Evolutionary conservation across 2,113 vertebrate species (phyloP).

Genomic region (Anhinga anhinga): DNA sequence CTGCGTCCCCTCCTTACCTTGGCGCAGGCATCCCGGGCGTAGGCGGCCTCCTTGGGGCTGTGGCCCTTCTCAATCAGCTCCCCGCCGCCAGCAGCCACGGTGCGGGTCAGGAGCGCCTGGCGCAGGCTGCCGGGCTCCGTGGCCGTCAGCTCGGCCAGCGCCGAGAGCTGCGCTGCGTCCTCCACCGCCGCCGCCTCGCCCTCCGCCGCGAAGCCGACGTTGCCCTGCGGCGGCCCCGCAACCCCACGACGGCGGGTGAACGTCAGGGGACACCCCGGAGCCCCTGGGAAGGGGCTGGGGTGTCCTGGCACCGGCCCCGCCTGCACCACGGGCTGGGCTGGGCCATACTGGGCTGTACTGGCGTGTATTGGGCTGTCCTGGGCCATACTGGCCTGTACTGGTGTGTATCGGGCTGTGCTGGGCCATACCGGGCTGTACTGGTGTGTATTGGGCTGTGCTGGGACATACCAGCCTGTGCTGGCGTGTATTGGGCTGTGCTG

Average conservation of each 20-base stretch:
- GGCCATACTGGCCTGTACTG: not conserved
- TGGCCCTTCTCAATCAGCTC: conserved; percentile 91
- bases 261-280: not conserved
- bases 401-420: not conserved
- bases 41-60: conserved; percentile 81
- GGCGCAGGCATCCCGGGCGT: conserved; percentile 87
- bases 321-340: accelerated
- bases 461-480: accelerated
- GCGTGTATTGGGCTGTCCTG: not conserved
- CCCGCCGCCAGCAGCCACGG: conserved; percentile 85
- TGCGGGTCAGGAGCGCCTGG: conserved; percentile 82
- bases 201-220: conserved; percentile 74
- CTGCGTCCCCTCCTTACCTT: conserved; percentile 73
- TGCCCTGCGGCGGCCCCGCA: conserved; percentile 74
- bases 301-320: not conserved
- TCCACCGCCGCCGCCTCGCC: conserved; percentile 69
- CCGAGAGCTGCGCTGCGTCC: conserved; percentile 20
- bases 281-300: no score
- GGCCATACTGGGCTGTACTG: not conserved
- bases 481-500: not conserved
- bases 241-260: accelerated
- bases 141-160: conserved; percentile 75
- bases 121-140: conserved; percentile 58
- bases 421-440: accelerated
- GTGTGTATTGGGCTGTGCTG: no score